These are phyloP conservation scores for Temnothorax unifasciatus DNA, from an alignment of 2,888 invertebrate species.

Conservation along the genomic window DNA sequence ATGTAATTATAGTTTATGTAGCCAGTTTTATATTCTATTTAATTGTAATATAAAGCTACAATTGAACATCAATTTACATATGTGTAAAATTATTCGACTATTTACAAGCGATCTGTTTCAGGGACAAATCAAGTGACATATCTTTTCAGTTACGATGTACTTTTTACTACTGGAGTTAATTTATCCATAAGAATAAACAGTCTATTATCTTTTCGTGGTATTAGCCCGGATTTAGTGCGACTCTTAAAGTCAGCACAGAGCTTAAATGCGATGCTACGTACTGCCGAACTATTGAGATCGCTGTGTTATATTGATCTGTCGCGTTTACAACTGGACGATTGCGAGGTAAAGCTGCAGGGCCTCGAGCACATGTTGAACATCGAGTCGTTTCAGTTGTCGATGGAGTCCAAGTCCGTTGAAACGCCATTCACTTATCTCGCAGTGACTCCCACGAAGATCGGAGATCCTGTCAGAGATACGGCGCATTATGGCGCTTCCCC, in stretches of 20 bases:
- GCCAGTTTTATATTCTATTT: not conserved
- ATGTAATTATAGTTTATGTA: conserved; percentile 62
- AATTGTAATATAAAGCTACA: conserved; percentile 3
- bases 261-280: conserved; percentile 77
- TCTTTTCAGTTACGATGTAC: conserved; percentile 72
- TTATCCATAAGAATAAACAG: conserved; percentile 78
- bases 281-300: conserved; percentile 81
- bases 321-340: conserved; percentile 77
- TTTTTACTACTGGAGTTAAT: conserved; percentile 68
- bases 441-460: conserved; percentile 53
- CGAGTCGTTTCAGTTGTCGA: conserved; percentile 76
- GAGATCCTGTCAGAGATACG: conserved; percentile 68
- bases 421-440: not conserved
- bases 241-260: conserved; percentile 78
- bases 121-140: conserved; percentile 61
- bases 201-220: conserved; percentile 80
- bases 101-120: conserved; percentile 37
- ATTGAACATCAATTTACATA: not conserved
- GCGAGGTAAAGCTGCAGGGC: conserved; percentile 82
- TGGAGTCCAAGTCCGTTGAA: conserved; percentile 55
- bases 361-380: conserved; percentile 82
- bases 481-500: conserved; percentile 79
- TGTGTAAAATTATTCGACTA: not conserved
- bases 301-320: conserved; percentile 81
- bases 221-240: conserved; percentile 76